Base-by-base conservation (phyloP, 1,140 invertebrate species). In the Lerema accius region DNA sequence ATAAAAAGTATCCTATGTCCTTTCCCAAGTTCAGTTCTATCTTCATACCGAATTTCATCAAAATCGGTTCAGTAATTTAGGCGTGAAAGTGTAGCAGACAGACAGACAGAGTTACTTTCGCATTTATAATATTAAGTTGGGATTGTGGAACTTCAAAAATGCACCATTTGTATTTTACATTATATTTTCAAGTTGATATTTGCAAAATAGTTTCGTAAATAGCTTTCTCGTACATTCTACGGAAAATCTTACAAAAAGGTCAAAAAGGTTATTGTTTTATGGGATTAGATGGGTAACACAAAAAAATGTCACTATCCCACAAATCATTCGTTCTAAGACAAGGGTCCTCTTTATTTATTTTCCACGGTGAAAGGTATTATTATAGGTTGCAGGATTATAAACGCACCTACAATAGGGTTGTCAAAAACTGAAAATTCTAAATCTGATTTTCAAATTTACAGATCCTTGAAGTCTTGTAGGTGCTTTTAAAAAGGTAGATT, bases 301-400 rank as follows among this genome's bases (percentile, higher is more conserved):
- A 17, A 55, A 55, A 55, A 55, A 55, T 55, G 50, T 55, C 42
- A 55, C 51, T 39, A 0, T 15, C 37, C 7, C 51, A 55, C 39
- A 55, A 55, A 55, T 55, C 51, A 42, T 42, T 42, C 51, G 19
- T 40, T 39, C 39, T 40, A 15, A 26, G 51, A 55, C 51, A 55
- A 55, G 51, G 51, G 51, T 23, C 51, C 26, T 28, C 13, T 13
- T 39, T 42, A 42, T 55, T 55, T 55, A 55, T 55, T 26, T 55
- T 28, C 0, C 35, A 11, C 23, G 17, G 11, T 23, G 39, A 40
- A 11, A 37, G 35, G 10, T 32, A 32, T 11, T 53, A 26, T 2
- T 32, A 37, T 39, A 9, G 16, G 9, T 10, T 51, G 15, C 16
- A 15, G 51, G 19, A 15, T 55, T 55, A 55, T 10, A 15, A 5